phyloP scores from a whole-genome alignment of 2,888 invertebrate genomes.

The Pseudoips prasinana region DNA sequence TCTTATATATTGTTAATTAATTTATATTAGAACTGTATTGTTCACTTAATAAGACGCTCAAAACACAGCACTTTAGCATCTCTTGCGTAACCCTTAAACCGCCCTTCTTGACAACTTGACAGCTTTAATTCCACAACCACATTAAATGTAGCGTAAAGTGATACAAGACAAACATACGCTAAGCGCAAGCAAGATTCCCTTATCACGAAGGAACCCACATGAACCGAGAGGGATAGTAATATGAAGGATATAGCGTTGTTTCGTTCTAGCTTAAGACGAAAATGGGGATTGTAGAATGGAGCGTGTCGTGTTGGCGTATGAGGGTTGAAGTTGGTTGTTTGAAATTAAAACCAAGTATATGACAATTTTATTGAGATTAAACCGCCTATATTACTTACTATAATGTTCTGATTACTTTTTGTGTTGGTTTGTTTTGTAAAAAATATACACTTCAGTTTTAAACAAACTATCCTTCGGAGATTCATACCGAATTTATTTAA shows the following conservation, averaged over 20 bases:
- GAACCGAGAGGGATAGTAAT: conserved; percentile 29
- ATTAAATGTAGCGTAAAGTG: conserved; percentile 64
- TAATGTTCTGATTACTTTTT: no score
- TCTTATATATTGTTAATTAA: no score
- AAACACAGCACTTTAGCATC: conserved; percentile 7
- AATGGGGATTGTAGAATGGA: conserved; percentile 36
- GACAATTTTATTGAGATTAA: no score
- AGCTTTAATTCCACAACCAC: conserved; percentile 45
- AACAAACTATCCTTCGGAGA: no score
- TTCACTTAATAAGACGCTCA: neutral
- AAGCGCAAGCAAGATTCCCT: conserved; percentile 44
- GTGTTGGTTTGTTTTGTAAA: no score
- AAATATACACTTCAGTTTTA: no score
- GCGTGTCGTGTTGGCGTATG: conserved; percentile 38
- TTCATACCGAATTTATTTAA: no score
- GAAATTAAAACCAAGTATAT: no score
- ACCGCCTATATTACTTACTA: no score
- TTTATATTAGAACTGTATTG: no score
- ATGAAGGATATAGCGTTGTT: conserved; percentile 33
- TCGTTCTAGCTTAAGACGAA: conserved; percentile 40
- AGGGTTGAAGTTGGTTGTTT: conserved; percentile 35
- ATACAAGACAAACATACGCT: conserved; percentile 63
- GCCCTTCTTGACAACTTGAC: conserved; percentile 43
- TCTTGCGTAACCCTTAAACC: conserved; percentile 16
- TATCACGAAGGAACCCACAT: conserved; percentile 30